Evolutionary conservation across 2,797 vertebrate genomes (phyloP), one percentile per base, ranked within the genome.

Genomic region (Falco columbarius): DNA sequence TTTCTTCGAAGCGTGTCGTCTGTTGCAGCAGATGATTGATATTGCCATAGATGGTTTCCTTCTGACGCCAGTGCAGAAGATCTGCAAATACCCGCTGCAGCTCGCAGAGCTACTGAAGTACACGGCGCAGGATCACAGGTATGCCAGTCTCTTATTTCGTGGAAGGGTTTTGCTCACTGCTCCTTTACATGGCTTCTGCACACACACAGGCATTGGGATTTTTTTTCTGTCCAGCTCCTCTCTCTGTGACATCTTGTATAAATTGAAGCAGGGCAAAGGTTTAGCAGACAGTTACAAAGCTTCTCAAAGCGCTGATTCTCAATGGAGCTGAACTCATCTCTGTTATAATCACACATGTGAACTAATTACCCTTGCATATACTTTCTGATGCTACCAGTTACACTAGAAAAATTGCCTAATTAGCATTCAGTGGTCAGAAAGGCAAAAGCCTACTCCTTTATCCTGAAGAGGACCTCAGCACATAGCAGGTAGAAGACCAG

Each of bases 1-100:
- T 97, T 99, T 99, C 98, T 99, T 99, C 42, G 99, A 99, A 98
- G 99, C 99, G 7, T 99, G 99, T 92, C 99, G 99, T 82, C 99
- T 99, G 66, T 98, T 99, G 96, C 99, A 99, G 98, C 99, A 99
- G 97, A 99, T 99, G 99, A 99, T 99, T 71, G 99, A 99, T 97
- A 99, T 99, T 23, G 99, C 99, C 97, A 99, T 99, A 18, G 99
- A 99, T 6, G 99, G 99, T 93, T 99, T 99, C 98, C 98, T 99
- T 96, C 98, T 99, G 96, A 99, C 99, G 3, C 99, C 99, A 4
- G 99, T 99, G 95, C 99, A 99, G 98, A 99, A 99, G 98, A 99
- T 99, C 98, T 99, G 99, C 99, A 99, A 99, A 97, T 99, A 99
- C 95, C 99, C 99, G 12, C 98, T 99, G 95, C 99, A 99, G 98